phyloP scores from a whole-genome alignment of 2,797 vertebrate genomes.

The Labroides dimidiatus region DNA sequence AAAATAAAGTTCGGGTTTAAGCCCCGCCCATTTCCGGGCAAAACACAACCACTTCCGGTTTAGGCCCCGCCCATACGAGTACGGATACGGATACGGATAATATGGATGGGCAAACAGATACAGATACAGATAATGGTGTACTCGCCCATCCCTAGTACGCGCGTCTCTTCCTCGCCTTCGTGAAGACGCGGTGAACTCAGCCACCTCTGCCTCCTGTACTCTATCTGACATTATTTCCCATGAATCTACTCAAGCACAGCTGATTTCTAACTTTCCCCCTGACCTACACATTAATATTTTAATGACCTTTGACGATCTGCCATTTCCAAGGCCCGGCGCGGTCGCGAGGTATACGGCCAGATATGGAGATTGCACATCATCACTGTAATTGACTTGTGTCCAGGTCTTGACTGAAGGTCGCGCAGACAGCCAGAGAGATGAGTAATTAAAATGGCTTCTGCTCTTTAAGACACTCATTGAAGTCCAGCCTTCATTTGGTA shows the following conservation, averaged over 20 bases:
- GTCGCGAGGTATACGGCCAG: slow-evolving; percentile 42
- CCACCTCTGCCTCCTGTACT: not conserved
- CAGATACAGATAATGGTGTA: too few species aligned
- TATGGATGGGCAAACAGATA: too few species aligned
- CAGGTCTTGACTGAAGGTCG: slow-evolving; percentile 77
- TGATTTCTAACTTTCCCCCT: slow-evolving; percentile 44
- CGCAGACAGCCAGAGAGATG: slow-evolving; percentile 63
- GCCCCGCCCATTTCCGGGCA: too few species aligned
- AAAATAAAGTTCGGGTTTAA: too few species aligned
- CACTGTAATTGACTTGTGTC: slow-evolving; percentile 77
- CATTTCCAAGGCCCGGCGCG: slow-evolving; percentile 45
- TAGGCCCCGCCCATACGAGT: too few species aligned
- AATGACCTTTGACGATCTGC: slow-evolving; percentile 67
- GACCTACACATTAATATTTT: slow-evolving; percentile 65
- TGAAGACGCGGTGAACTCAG: too few species aligned
- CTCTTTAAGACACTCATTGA: slow-evolving; percentile 72
- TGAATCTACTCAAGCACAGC: slow-evolving; percentile 25
- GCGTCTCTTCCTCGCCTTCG: too few species aligned
- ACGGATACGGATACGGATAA: too few species aligned
- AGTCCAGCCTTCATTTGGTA: slow-evolving; percentile 68
- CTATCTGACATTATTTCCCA: slow-evolving; percentile 5
- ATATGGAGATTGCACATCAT: slow-evolving; percentile 60
- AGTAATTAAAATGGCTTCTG: slow-evolving; percentile 78
- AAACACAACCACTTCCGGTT: too few species aligned
- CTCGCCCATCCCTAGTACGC: too few species aligned